Conservation (phyloP, 2,888 invertebrate species). For the Chloroclysta siterata region DNA sequence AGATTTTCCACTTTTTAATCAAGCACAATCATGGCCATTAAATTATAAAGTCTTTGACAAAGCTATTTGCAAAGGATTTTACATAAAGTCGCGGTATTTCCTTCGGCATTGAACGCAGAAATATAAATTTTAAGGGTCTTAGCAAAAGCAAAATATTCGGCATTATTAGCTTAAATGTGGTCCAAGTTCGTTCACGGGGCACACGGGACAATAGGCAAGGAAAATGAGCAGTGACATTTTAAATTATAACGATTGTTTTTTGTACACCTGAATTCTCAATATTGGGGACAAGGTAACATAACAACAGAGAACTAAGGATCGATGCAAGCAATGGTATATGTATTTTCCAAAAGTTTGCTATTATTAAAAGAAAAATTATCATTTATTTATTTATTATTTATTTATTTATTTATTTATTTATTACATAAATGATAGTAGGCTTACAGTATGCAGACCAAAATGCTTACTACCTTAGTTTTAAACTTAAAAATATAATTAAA, state of each 20-base stretch:
- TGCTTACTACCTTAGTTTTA: no score
- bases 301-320: slow-evolving; percentile 38
- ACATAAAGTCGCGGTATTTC: slow-evolving; percentile 17
- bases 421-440: no score
- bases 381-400: no score
- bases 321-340: slow-evolving; percentile 43
- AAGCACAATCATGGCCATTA: neutral
- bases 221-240: slow-evolving; percentile 39
- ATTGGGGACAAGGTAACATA: slow-evolving; percentile 57
- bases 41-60: neutral
- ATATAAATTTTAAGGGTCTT: slow-evolving; percentile 21
- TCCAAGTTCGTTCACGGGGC: slow-evolving; percentile 12
- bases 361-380: neutral
- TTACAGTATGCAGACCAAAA: no score
- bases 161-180: slow-evolving; percentile 14
- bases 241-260: slow-evolving; percentile 45
- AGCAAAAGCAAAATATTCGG: slow-evolving; percentile 4
- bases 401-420: no score
- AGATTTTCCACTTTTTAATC: neutral
- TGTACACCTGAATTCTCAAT: slow-evolving; percentile 42
- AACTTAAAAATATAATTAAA: no score
- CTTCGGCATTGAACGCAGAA: slow-evolving; percentile 16
- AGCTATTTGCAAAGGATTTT: neutral
- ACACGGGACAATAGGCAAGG: slow-evolving; percentile 28
- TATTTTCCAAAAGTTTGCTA: neutral